Percentiles rank a stretch among this genome's conserved stretches.
phyloP scores from a whole-genome alignment of 2,113 vertebrate genomes.

The Sinocyclocheilus anophthalmus region DNA sequence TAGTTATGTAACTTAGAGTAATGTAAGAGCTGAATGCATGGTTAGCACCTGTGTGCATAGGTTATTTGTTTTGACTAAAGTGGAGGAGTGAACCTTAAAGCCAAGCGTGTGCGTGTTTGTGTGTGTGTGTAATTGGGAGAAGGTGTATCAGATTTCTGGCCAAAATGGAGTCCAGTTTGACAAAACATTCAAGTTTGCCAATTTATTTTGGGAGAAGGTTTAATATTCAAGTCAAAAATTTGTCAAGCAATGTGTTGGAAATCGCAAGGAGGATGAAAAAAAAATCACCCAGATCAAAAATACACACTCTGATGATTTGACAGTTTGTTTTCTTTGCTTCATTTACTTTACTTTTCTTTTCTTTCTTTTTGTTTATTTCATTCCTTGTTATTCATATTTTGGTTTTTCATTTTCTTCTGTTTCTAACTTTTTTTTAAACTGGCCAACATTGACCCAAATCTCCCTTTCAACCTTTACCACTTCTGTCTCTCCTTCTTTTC shows the following conservation, averaged over 20 bases:
- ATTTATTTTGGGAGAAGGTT: constrained; percentile 15
- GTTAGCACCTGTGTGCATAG: background rate
- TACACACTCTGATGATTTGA: background rate
- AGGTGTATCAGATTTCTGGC: background rate
- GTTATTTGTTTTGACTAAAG: constrained; percentile 45
- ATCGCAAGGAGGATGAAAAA: background rate
- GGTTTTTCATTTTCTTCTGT: background rate
- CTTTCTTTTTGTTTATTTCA: background rate
- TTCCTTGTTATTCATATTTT: background rate
- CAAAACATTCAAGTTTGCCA: constrained; percentile 1
- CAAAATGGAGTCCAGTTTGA: constrained; percentile 33
- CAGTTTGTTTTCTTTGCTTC: background rate
- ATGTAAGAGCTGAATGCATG: constrained; percentile 1
- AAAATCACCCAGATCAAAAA: background rate
- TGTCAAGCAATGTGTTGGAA: background rate
- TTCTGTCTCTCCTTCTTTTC: constrained; percentile 4
- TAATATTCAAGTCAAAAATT: background rate
- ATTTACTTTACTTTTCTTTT: background rate
- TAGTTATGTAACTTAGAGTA: constrained; percentile 24
- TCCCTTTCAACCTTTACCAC: constrained; percentile 19
- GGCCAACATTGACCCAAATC: constrained; percentile 11
- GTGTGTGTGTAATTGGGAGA: background rate
- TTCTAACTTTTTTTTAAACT: constrained; percentile 21
- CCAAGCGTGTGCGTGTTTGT: background rate
- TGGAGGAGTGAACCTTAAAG: constrained; percentile 23